A percentile compares a stretch with the other conserved stretches of the same genome.
phyloP scores from a whole-genome alignment of 2,797 vertebrate genomes.

The Pachyuromys duprasi region DNA sequence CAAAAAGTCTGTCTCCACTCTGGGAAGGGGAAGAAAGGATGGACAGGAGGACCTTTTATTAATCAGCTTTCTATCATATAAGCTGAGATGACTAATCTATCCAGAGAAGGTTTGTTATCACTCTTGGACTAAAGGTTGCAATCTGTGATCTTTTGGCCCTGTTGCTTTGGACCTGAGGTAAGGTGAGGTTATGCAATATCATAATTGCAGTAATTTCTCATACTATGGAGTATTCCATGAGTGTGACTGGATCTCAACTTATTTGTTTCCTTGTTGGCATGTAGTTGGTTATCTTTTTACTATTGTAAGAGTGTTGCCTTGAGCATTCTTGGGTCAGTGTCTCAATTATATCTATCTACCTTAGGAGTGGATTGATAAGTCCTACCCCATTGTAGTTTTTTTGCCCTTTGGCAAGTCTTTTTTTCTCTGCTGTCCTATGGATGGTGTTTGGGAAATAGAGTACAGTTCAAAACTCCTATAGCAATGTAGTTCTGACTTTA shows the following conservation, averaged over 20 bases:
- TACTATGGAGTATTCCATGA: neutral
- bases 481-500: neutral
- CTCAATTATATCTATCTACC: neutral
- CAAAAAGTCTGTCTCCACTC: neutral
- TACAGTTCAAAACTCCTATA: neutral
- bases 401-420: neutral
- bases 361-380: neutral
- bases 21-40: neutral
- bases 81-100: neutral
- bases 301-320: neutral
- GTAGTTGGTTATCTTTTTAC: neutral
- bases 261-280: neutral
- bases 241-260: neutral
- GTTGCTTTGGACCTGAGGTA: neutral
- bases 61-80: neutral
- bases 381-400: neutral
- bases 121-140: neutral
- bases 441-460: neutral
- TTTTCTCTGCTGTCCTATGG: neutral
- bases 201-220: neutral
- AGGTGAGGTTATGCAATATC: neutral
- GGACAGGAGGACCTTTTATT: neutral
- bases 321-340: neutral
- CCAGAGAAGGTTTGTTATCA: neutral
- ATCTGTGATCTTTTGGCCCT: neutral